Percentiles rank a stretch among this genome's conserved stretches.
phyloP scores from a whole-genome alignment of 2,113 vertebrate genomes.

The Callaeas wilsoni region DNA sequence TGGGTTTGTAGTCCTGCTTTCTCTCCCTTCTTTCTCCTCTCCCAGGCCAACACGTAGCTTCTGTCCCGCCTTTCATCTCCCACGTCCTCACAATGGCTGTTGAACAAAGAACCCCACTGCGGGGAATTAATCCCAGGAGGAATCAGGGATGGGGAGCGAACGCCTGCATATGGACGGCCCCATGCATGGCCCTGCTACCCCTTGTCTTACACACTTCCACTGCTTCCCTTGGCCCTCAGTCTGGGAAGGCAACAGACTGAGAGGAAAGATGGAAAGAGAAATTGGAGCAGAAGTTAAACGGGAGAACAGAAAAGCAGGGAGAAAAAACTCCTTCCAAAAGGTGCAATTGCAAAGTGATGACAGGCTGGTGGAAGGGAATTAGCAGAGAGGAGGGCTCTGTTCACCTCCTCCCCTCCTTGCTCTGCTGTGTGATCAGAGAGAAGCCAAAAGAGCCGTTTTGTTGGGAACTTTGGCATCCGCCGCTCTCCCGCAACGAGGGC shows the following conservation, averaged over 20 bases:
- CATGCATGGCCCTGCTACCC: not conserved
- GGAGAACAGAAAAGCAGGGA: not conserved
- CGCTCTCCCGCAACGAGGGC: not conserved
- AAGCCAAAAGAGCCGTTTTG: constrained; percentile 32
- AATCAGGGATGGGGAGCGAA: not conserved
- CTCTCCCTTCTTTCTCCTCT: not conserved
- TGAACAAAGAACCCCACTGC: not conserved
- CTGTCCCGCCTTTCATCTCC: not conserved
- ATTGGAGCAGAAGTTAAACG: not conserved
- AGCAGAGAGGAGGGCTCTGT: not conserved
- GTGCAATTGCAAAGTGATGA: constrained; percentile 39
- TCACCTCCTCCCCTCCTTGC: not conserved
- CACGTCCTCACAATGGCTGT: accelerated
- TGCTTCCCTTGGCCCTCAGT: not conserved
- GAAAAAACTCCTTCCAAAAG: not conserved
- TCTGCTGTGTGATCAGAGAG: not conserved
- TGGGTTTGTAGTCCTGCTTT: not conserved
- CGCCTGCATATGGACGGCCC: accelerated
- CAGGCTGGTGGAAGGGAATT: constrained; percentile 41
- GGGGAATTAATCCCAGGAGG: not conserved
- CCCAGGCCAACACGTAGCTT: not conserved
- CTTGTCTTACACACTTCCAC: not conserved
- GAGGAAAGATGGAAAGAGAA: constrained; percentile 11
- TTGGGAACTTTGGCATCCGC: constrained; percentile 27
- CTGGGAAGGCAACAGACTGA: not conserved